Base-by-base conservation (phyloP, 2,888 invertebrate genomes). In the Copidosoma aretas region DNA sequence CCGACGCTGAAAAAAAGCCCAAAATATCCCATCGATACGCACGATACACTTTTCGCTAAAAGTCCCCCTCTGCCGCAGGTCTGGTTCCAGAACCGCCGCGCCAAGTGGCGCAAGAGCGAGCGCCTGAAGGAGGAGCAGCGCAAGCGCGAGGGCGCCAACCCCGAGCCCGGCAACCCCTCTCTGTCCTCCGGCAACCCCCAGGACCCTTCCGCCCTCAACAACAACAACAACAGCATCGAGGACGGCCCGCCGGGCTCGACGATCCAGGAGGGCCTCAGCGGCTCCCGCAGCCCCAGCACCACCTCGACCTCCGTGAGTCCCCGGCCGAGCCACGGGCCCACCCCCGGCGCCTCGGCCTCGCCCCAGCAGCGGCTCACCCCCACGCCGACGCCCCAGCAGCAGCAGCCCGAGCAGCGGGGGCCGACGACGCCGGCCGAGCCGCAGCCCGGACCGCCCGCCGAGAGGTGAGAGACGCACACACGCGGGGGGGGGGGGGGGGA, bases 91-190 rank as follows among this genome's bases (percentile, higher is more conserved):
- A 95, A 95, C 84, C 89, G 95, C 1, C 88, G 95, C 52, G 95
- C 95, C 58, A 95, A 95, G 85, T 95, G 95, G 95, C 88, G 95
- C 52, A 95, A 95, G 85, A 94, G 94, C 57, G 95, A 95, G 84
- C 88, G 95, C 43, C 88, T 95, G 81, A 95, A 95, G 86, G 95
- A 95, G 81, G 95, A 95, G 79, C 94, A 95, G 82, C 86, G 94
- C 71, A 94, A 93, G 81, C 86, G 93, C 60, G 93, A 93, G 77
- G 93, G 92, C 17, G 88, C 88, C 60, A 91, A 90, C 67, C 86
- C 89, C 76, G 86, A 75, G 75, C n/a, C 46, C 43, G 12, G 3
- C 78, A 60, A 74, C 76, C 78, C 24, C 75, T 77, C 32, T 3
- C 32, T 32, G 8, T 67, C 75, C 78, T 75, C 79, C 67, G 77